phyloP scores from a whole-genome alignment of 2,113 vertebrate genomes.

The Lagenorhynchus albirostris region DNA sequence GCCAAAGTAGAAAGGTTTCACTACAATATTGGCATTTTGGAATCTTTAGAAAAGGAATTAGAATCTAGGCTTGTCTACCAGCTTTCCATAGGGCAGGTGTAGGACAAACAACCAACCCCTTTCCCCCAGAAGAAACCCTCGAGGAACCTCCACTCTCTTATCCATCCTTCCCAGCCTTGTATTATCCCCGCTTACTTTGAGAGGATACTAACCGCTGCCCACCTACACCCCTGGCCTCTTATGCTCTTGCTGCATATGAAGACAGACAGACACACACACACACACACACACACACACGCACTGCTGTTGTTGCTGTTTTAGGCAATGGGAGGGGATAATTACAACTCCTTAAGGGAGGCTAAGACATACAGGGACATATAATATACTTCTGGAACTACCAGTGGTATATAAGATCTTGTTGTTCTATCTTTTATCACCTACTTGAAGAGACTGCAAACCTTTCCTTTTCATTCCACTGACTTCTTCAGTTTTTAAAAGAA shows the following conservation, averaged over 20 bases:
- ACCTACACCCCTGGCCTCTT: fast-evolving
- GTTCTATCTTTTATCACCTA: not conserved
- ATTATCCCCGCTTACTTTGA: not conserved
- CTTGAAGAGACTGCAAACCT: not conserved
- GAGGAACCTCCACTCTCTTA: not conserved
- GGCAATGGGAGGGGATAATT: not conserved
- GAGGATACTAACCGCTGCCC: not conserved
- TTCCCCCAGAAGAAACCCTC: not conserved
- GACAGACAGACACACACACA: not conserved
- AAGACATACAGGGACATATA: not conserved
- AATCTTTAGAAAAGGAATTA: not conserved
- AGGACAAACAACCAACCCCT: not conserved
- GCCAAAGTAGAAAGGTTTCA: not conserved
- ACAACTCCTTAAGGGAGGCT: not conserved
- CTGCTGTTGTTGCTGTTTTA: not conserved
- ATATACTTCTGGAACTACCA: not conserved
- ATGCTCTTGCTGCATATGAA: not conserved
- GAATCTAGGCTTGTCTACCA: not conserved
- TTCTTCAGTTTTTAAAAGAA: slow-evolving; percentile 1
- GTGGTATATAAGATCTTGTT: not conserved
- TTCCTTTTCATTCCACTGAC: not conserved
- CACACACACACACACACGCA: not conserved
- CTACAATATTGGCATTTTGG: not conserved
- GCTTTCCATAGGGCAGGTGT: not conserved
- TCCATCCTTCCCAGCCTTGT: not conserved